Evolutionary conservation across 2,888 invertebrate genomes (phyloP), one percentile per base, ranked within the genome.

Genomic region (Baronia brevicornis): DNA sequence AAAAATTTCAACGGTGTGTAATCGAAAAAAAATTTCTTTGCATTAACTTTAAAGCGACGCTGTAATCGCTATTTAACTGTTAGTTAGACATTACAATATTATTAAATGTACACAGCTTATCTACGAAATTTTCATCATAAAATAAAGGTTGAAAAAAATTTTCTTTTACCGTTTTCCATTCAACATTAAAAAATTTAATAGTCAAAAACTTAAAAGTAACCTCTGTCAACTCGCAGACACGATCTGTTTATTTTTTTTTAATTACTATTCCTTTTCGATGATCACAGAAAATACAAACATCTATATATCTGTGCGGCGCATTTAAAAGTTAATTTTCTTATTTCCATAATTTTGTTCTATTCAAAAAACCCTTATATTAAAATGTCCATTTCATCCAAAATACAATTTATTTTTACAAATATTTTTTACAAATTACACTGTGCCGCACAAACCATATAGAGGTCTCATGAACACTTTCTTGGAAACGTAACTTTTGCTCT

Each of bases 401-500:
- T 75, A 74, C 63, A 55, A 53, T 57, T 38, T 37, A 24, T 25
- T 9, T 21, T 24, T 25, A 20, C 12, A 29, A 29, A 15, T 35
- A 37, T 21, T 55, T 47, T 55, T 55, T 66, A 63, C 55, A 62
- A 58, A 54, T 52, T 57, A 51, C 40, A 39, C 28, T 30, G 39
- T 38, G 53, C 43, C 54, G 49, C 60, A 50, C 60, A 62, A 60
- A 61, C 41, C 36, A 26, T 37, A 32, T 48, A 51, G 45, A 41
- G 43, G 45, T 43, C 58, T 55, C 58, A 51, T 79, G 82, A 82
- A 82, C 80, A 82, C 80, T 80, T 82, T 68, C 74, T 70, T 77
- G 82, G 82, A 82, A 82, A 82, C 82, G 82, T 73, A 77, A 70
- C 65, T 67, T 74, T 74, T 60, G 72, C 60, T 72, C 78, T 82